Evolutionary conservation across 2,113 vertebrate species (phyloP), one percentile per base, ranked within the genome.

Genomic region (Megaptera novaeangliae): DNA sequence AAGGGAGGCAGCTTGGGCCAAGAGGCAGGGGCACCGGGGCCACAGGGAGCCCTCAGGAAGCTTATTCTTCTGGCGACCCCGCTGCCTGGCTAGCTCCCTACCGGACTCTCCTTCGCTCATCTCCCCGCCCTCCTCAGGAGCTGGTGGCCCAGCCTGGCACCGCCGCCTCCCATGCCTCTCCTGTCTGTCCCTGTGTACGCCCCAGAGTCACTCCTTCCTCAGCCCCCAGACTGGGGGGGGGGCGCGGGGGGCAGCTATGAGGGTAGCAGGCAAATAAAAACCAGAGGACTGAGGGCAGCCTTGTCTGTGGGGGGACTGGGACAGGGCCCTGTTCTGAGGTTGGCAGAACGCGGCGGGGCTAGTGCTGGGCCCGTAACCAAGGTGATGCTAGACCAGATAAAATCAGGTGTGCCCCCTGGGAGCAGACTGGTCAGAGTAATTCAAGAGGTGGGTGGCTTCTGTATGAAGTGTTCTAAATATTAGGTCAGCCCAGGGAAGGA

Each of bases 201-300:
- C 68, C 77, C 77, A 55, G 86, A 72, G 64, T 78, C 78, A 31
- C 52, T 75, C 81, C 83, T 66, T 78, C 59, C 92, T 91, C 59
- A 34, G 78, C 20, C 52, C 77, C 88, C 57, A 8, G 7, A 8
- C 49, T 1, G 17, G 41, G 71, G 86, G 31, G 20, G 52, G 17
- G 23, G 8, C n/a, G 5, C 18, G 12, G 75, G 18, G 75, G 49
- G 6, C 75, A 77, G 61, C 25, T 34, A n/a, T 14, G n/a, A 44
- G 66, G 64, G 63, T 1, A 63, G 18, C 34, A 77, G 59, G 66
- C 75, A 87, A 98, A 98, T 98, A 98, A 98, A 98, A 96, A 80
- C n/a, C 96, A 87, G 95, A 98, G 92, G 96, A 96, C 95, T 61
- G 44, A 94, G 74, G 92, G 69, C 11, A 17, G 95, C 94, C 69